Evolutionary conservation across 2,797 vertebrate genomes (phyloP), one percentile per base, ranked within the genome.

Genomic region (Coluber constrictor): DNA sequence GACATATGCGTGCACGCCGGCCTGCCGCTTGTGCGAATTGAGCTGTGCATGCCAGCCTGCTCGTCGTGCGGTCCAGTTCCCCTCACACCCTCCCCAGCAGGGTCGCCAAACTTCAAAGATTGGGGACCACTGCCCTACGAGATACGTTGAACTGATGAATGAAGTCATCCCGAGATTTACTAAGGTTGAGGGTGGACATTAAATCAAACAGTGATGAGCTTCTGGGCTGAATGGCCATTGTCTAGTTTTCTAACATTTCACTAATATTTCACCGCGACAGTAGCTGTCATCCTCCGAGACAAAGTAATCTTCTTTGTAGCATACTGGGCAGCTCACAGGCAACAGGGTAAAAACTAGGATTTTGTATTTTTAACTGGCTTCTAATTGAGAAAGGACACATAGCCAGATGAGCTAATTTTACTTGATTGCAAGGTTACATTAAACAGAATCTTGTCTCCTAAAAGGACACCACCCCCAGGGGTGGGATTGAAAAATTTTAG

Each of bases 1-100:
- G 63, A 13, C 5, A 11, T 16, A 5, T n/a, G 13, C 2, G 1
- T 66, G 13, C 0, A 66, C 0, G 5, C 63, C 13, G 5, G 5
- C 13, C 13, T 32, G 5, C 29, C 0, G 13, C 29, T 66, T 66
- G 63, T n/a, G n/a, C 12, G 9, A 61, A 9, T 27, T 61, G 60
- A 27, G 60, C 25, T 61, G 3, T 61, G 60, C 1, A 0, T 61
- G 60, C 9, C 1, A 3, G 60, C 23, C 23, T 61, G 25, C 60
- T 9, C 1, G 8, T 61, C 23, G 1, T 10, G 3, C 0, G 5
- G 29, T n/a, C 12, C 29, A n/a, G 12, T 66, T 66, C 29, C 29
- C 13, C 13, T 66, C 29, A 2, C 63, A 2, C 29, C 63, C 29
- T n/a, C 63, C 29, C 29, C 13, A 66, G 63, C 63, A 0, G 6